A percentile compares a stretch with the other conserved stretches of the same genome.
These are phyloP conservation scores for Melanophora roralis DNA, from an alignment of 2,888 invertebrate species.

Conservation along the genomic window DNA sequence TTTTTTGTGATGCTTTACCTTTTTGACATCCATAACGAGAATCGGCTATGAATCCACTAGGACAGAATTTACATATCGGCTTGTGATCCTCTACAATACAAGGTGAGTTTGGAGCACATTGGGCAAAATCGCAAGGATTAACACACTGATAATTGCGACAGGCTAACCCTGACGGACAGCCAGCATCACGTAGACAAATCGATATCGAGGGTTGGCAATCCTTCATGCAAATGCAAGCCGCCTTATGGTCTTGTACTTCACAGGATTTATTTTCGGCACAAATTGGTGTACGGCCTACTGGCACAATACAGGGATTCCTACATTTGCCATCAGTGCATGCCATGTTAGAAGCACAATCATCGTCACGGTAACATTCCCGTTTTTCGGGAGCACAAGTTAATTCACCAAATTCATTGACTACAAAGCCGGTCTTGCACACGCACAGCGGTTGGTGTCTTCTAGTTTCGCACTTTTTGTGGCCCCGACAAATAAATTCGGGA, in stretches of 20 bases:
- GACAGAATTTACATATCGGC: slow-evolving; percentile 97
- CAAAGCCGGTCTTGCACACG: slow-evolving; percentile 92
- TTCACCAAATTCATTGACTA: slow-evolving; percentile 91
- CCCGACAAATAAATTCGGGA: slow-evolving; percentile 84
- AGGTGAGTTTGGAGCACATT: slow-evolving; percentile 90
- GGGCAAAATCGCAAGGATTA: slow-evolving; percentile 91
- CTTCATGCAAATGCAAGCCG: slow-evolving; percentile 90
- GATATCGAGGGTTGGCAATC: slow-evolving; percentile 91
- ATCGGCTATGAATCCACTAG: slow-evolving; percentile 94
- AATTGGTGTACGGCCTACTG: slow-evolving; percentile 79
- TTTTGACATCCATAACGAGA: slow-evolving; percentile 95
- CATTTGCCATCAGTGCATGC: slow-evolving; percentile 91
- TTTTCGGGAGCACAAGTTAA: slow-evolving; percentile 90
- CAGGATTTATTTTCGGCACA: slow-evolving; percentile 91
- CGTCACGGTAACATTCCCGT: slow-evolving; percentile 87
- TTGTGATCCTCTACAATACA: slow-evolving; percentile 97
- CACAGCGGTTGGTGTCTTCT: slow-evolving; percentile 90
- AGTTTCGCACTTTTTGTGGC: slow-evolving; percentile 92
- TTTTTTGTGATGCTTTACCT: slow-evolving; percentile 84
- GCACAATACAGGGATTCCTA: slow-evolving; percentile 89
- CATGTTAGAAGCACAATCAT: slow-evolving; percentile 91
- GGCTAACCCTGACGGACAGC: slow-evolving; percentile 90
- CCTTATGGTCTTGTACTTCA: slow-evolving; percentile 90
- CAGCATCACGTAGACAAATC: slow-evolving; percentile 92
- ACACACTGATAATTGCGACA: slow-evolving; percentile 93